Evolutionary conservation across 1,140 invertebrate species (phyloP).

Genomic region (Caligus rogercresseyi): DNA sequence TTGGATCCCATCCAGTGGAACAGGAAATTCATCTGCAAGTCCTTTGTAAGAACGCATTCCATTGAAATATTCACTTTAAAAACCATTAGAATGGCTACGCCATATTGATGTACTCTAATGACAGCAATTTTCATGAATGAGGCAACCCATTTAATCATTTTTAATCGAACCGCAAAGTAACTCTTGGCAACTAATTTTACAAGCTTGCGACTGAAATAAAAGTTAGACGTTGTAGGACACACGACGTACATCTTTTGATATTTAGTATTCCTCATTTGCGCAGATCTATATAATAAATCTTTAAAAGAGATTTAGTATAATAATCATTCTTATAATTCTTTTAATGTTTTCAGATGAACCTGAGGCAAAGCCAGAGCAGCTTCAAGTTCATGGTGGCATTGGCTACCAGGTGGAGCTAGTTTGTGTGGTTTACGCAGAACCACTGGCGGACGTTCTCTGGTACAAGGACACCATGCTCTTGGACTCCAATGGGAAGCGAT

Average conservation of each 20-base stretch:
- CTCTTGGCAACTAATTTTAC: too few relatives aligned
- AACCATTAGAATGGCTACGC: too few relatives aligned
- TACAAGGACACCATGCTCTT: slow-evolving; percentile 42
- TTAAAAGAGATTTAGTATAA: too few relatives aligned
- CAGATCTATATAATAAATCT: too few relatives aligned
- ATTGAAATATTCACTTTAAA: neutral
- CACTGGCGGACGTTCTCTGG: slow-evolving; percentile 35
- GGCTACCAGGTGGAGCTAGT: slow-evolving; percentile 44
- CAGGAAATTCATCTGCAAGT: slow-evolving; percentile 40
- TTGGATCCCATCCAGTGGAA: slow-evolving; percentile 36
- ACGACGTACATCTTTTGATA: too few relatives aligned
- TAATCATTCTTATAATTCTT: neutral
- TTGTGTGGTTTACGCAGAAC: slow-evolving; percentile 40
- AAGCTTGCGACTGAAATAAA: too few relatives aligned
- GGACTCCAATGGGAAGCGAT: slow-evolving; percentile 38
- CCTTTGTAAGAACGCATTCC: slow-evolving; percentile 24
- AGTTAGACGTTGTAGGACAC: too few relatives aligned
- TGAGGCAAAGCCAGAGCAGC: slow-evolving; percentile 35
- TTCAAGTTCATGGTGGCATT: slow-evolving; percentile 48
- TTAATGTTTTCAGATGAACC: slow-evolving; percentile 43
- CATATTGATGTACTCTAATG: too few relatives aligned
- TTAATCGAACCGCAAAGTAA: too few relatives aligned
- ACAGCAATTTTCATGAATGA: too few relatives aligned
- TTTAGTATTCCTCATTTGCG: too few relatives aligned
- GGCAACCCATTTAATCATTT: too few relatives aligned